phyloP scores from a whole-genome alignment of 1,140 invertebrate species.

The Drosophila ananassae region DNA sequence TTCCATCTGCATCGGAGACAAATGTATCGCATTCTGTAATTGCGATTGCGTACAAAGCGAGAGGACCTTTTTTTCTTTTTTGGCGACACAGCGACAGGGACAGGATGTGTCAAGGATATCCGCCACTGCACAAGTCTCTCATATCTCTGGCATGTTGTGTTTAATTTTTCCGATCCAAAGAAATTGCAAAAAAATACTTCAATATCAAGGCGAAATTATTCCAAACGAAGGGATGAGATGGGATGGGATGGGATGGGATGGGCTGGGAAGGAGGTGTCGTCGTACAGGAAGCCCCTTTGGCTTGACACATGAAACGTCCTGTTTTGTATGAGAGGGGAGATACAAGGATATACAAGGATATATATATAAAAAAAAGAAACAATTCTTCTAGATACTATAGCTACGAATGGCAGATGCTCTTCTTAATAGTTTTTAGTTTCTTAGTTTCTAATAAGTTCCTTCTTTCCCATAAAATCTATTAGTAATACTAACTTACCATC shows the following conservation, averaged over 20 bases:
- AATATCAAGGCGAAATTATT: not conserved
- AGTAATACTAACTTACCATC: too few species aligned
- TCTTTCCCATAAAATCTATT: not conserved
- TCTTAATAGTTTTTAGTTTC: too few species aligned
- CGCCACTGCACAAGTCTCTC: conserved; percentile 56
- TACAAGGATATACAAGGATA: not conserved
- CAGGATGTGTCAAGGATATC: conserved; percentile 80
- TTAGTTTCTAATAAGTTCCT: not conserved
- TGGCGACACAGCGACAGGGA: conserved; percentile 46
- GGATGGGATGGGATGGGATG: too few species aligned
- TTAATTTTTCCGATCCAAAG: conserved; percentile 68
- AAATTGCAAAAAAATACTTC: conserved; percentile 33
- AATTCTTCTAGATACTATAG: not conserved
- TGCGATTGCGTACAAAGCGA: conserved; percentile 55
- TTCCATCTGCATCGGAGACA: conserved; percentile 20
- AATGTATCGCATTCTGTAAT: conserved; percentile 49
- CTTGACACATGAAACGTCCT: conserved; percentile 76
- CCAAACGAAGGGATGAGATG: not conserved
- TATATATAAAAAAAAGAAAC: not conserved
- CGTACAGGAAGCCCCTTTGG: conserved; percentile 56
- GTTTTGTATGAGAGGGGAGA: conserved; percentile 23
- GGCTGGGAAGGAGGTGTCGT: conserved; percentile 40
- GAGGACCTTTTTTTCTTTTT: not conserved
- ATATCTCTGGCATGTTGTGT: conserved; percentile 34
- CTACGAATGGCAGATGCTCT: conserved; percentile 37